Evolutionary conservation across 35 echinoderm and acorn worm genomes (phyloP), one percentile per base, ranked within the genome.

Genomic region (Holothuria glaberrima): DNA sequence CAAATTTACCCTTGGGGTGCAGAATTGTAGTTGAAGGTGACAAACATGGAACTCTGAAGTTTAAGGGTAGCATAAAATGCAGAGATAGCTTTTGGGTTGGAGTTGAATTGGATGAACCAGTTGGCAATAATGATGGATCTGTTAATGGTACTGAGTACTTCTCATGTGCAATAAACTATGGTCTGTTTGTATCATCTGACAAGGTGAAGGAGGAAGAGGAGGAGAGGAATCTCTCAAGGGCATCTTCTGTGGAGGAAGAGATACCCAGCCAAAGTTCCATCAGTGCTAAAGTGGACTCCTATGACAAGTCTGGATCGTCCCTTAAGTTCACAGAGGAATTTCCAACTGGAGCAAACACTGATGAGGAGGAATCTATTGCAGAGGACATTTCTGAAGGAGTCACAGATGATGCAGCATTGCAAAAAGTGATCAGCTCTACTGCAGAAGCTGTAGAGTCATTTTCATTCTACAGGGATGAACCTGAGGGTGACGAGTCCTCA

Each of bases 381-480:
- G 95, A 97, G 31, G 92, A 97, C 36, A 64, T 94, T 33, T 96
- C 91, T 66, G 94, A 86, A 45, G 77, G 78, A 69, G 66, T 89
- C 38, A 95, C 91, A 6, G 97, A 99, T 86, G 97, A 99, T 88
- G 93, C 88, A 68, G 93, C 90, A 18, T 64, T 99, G 32, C 90
- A 94, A 57, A 93, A 88, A 67, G 83, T 99, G 10, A 99, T 99
- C 86, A 92, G 66, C 58, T 83, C 88, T 38, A 86, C 97, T 48
- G 97, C 97, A 68, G 88, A 86, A 48, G 97, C 97, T 17, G 97
- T 99, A 63, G 97, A 99, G 71, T 94, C 97, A 17, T 99, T 99
- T 86, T 92, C 90, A 12, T 35, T 70, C 14, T 56, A 84, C 14
- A 44, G 80, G 24, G 88, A 90, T 64, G 92, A 90, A 79, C 68